These are phyloP conservation scores for Leuciscus idus DNA, from an alignment of 2,113 vertebrate species.

Conservation along the genomic window DNA sequence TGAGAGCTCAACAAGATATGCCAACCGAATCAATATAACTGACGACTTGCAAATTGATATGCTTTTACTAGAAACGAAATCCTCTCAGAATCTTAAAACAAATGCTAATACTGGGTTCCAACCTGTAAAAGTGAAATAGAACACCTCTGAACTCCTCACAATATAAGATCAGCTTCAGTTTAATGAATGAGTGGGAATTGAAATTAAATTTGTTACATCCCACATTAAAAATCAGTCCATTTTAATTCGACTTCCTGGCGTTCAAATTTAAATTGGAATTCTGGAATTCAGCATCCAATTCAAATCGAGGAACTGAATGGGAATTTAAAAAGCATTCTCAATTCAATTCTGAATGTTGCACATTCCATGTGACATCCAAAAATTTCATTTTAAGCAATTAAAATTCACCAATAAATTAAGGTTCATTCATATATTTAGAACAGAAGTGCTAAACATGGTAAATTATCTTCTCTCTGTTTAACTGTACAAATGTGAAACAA, in stretches of 20 bases:
- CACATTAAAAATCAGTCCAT: background rate
- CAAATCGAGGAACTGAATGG: background rate
- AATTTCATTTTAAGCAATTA: background rate
- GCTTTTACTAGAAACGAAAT: background rate
- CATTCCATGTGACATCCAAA: background rate
- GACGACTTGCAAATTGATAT: constrained; percentile 15
- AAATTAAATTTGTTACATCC: background rate
- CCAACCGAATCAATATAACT: constrained; percentile 41
- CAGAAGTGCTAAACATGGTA: background rate
- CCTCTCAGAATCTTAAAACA: background rate
- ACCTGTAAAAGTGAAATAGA: background rate
- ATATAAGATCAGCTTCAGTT: background rate
- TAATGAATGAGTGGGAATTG: background rate
- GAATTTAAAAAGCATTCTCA: background rate
- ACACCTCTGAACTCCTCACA: background rate
- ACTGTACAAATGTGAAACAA: background rate
- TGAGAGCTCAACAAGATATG: constrained; percentile 43
- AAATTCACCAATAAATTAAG: background rate
- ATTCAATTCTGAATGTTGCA: background rate
- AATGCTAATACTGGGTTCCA: background rate
- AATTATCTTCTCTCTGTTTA: background rate
- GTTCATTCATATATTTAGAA: background rate
- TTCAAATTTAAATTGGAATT: background rate
- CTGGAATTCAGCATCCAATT: background rate
- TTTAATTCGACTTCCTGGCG: background rate